Evolutionary conservation across 2,888 invertebrate species (phyloP).

Genomic region (Nymphalis urticae): DNA sequence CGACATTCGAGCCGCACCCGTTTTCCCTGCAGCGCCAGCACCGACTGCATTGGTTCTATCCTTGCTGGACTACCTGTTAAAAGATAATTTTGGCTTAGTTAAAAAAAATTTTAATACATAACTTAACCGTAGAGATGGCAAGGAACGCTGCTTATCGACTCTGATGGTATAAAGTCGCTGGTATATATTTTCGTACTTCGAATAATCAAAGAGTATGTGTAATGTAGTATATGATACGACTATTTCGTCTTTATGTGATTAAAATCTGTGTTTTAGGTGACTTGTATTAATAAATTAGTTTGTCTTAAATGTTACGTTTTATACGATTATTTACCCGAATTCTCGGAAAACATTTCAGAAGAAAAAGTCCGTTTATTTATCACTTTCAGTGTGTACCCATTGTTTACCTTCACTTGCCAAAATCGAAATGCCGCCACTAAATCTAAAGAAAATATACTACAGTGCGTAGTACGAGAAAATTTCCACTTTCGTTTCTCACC

Average conservation of each 20-base stretch:
- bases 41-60: slow-evolving; percentile 70
- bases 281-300: slow-evolving; percentile 10
- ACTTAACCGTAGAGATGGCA: background rate
- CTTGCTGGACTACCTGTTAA: slow-evolving; percentile 73
- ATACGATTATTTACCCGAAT: slow-evolving; percentile 16
- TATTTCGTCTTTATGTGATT: background rate
- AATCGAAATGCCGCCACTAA: slow-evolving; percentile 24
- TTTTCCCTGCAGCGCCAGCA: slow-evolving; percentile 72
- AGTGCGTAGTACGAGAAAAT: slow-evolving; percentile 27
- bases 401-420: slow-evolving; percentile 36
- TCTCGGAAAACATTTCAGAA: slow-evolving; percentile 15
- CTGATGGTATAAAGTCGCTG: background rate
- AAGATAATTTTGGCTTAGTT: background rate
- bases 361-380: slow-evolving; percentile 6
- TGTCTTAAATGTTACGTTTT: slow-evolving; percentile 11
- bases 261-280: background rate
- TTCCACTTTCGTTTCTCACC: slow-evolving; percentile 42
- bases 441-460: slow-evolving; percentile 27
- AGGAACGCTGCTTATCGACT: background rate
- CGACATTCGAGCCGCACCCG: slow-evolving; percentile 87
- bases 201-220: background rate
- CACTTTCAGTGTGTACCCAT: slow-evolving; percentile 6
- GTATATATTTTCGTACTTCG: no score
- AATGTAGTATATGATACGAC: background rate
- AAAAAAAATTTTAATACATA: background rate